Percentiles rank a stretch among this genome's conserved stretches.
Evolutionary conservation across 2,113 vertebrate species (phyloP).

Genomic region (Prietella phreatophila): DNA sequence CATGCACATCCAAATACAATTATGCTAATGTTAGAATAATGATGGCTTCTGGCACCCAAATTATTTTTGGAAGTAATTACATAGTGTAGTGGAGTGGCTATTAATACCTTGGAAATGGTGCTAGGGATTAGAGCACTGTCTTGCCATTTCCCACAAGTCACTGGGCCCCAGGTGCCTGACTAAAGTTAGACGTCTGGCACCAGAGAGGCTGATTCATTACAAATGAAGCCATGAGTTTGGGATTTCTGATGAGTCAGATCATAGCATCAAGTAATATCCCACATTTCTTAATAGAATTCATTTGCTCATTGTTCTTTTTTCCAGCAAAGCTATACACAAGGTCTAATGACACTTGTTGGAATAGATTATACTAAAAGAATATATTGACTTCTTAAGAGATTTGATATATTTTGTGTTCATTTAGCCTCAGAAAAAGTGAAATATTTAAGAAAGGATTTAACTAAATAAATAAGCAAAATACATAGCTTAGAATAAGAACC

Average conservation of each 20-base stretch:
- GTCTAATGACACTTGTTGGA: neutral
- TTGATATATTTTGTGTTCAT: neutral
- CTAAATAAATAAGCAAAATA: neutral
- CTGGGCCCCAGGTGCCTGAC: conserved; percentile 18
- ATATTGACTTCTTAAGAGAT: neutral
- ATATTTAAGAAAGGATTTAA: no score
- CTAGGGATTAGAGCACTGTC: conserved; percentile 31
- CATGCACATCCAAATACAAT: neutral
- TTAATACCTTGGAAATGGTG: conserved; percentile 40
- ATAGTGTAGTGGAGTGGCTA: conserved; percentile 13
- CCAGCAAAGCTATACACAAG: neutral
- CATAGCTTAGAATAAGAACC: neutral
- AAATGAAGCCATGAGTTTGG: neutral
- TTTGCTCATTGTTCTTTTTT: neutral
- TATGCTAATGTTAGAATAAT: conserved; percentile 1
- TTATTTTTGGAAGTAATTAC: neutral
- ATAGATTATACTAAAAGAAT: neutral
- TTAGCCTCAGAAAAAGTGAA: neutral
- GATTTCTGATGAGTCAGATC: neutral
- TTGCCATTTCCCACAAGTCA: conserved; percentile 30
- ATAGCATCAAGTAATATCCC: neutral
- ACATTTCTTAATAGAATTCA: neutral
- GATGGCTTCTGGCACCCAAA: neutral
- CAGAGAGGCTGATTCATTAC: conserved; percentile 19
- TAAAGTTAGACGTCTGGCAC: conserved; percentile 46